A percentile compares a stretch with the other conserved stretches of the same genome.
phyloP scores from a whole-genome alignment of 2,113 vertebrate genomes.

The Amia ocellicauda region DNA sequence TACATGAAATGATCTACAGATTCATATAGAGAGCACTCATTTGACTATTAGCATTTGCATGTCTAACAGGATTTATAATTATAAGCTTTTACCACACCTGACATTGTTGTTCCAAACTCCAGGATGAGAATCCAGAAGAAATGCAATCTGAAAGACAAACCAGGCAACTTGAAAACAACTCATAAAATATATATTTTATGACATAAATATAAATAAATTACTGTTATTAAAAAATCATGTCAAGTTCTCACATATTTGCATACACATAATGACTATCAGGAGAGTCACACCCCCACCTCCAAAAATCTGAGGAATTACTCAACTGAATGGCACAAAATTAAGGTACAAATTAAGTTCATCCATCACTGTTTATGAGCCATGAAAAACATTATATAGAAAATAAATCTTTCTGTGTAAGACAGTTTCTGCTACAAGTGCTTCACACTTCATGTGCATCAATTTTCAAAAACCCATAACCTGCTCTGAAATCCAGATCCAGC shows the following conservation, averaged over 20 bases:
- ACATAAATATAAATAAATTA: slow-evolving; percentile 15
- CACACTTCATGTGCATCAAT: slow-evolving; percentile 44
- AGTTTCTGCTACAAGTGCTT: slow-evolving; percentile 45
- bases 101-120: slow-evolving; percentile 4
- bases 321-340: slow-evolving; percentile 68
- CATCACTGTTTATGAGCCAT: slow-evolving; percentile 75
- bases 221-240: background rate
- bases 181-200: slow-evolving; percentile 1
- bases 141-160: slow-evolving; percentile 17
- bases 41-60: no score
- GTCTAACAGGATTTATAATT: background rate
- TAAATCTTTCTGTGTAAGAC: slow-evolving; percentile 60
- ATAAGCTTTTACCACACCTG: background rate
- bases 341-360: slow-evolving; percentile 75
- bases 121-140: slow-evolving; percentile 4
- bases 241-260: background rate
- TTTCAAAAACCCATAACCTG: slow-evolving; percentile 42
- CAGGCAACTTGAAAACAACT: no score
- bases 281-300: slow-evolving; percentile 56
- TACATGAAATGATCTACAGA: no score
- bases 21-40: no score
- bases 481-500: slow-evolving; percentile 18
- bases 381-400: slow-evolving; percentile 56
- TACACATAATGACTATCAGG: slow-evolving; percentile 42
- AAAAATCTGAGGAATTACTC: slow-evolving; percentile 61